Base-by-base conservation (phyloP, 2,888 invertebrate genomes). In the Zaprionus lineosus region DNA sequence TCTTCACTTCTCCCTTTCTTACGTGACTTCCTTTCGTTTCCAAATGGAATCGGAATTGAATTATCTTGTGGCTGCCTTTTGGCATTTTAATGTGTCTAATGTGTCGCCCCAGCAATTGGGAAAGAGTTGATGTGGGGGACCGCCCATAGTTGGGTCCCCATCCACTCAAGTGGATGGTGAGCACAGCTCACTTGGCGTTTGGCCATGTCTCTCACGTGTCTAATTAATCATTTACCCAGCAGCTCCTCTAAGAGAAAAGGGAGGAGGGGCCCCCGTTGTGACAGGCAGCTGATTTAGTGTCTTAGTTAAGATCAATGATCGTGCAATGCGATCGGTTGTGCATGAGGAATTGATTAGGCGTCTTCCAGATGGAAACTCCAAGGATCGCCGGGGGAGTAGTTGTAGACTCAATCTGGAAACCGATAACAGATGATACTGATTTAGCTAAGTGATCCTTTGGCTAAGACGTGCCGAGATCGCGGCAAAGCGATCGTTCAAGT, bases 51-150 rank as follows among this genome's bases (percentile, higher is more conserved):
- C 53, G 46, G 50, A 59, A 78, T 79, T 83, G 63, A 79, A 74
- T 66, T 68, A 74, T 83, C 71, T 61, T 59, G 52, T 48, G 79
- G 63, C 61, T 59, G 63, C 69, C 63, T 68, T 73, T 74, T 75
- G 74, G 84, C 81, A 81, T 84, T 84, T 81, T 84, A 84, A 82
- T 82, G 82, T 81, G 77, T 67, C 63, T 74, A 69, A 79, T 76
- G 59, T 79, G 84, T 83, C 84, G 71, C 78, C 61, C 65, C 59
- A 47, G 26, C 39, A 46, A 34, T 60, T 55, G 48, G 33, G 36
- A 59, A 81, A 81, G 77, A 84, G 84, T 81, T 84, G 73, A 74
- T 67, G 50, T 43, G 57, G 50, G 48, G 48, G 84, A 84, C 78
- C 81, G 84, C 79, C 79, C 77, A 63, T 53, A 16, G 41, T 36